Evolutionary conservation across 1,140 invertebrate genomes (phyloP), one percentile per base, ranked within the genome.

Genomic region (Pissodes strobi): DNA sequence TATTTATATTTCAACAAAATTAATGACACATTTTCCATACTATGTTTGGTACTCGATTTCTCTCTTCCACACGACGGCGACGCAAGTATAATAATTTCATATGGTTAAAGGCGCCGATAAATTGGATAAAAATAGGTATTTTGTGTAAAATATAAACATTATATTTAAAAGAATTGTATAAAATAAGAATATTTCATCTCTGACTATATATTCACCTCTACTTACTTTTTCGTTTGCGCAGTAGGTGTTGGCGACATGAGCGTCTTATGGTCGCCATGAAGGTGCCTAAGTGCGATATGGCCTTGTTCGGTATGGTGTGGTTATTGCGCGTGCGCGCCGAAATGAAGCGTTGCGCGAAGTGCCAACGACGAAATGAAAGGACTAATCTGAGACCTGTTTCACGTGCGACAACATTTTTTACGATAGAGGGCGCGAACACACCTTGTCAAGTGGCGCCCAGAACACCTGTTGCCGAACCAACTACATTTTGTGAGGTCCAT

Each of bases 231-330:
- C 3, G 9, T 27, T 9, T 27, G 25, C 9, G 9, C 9, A 27
- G 25, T 27, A 27, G 4, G 4, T 27, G 19, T 8, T 25, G 48
- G 56, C 48, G 56, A 58, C 37, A 65, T 65, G 63, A 41, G 27
- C 27, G 63, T 34, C 55, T 1, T n/a, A 18, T 63, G 62, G 52
- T 18, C 46, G 65, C 70, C 66, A 76, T 76, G 74, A 74, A 59
- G 69, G 66, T 66, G 45, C 64, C 64, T 19, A 30, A 25, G 56
- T 62, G 21, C 30, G 55, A 66, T 79, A 91, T 91, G 89, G 89
- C 90, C 82, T 86, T 91, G 68, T 91, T 91, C 83, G 90, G 89
- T 79, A 88, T 91, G 86, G 88, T 90, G 80, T 90, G 89, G 89
- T 81, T 91, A 77, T 80, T 90, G 77, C 86, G 88, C 66, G 84